phyloP scores from a whole-genome alignment of 2,113 vertebrate species.

The Crotalus horridus region DNA sequence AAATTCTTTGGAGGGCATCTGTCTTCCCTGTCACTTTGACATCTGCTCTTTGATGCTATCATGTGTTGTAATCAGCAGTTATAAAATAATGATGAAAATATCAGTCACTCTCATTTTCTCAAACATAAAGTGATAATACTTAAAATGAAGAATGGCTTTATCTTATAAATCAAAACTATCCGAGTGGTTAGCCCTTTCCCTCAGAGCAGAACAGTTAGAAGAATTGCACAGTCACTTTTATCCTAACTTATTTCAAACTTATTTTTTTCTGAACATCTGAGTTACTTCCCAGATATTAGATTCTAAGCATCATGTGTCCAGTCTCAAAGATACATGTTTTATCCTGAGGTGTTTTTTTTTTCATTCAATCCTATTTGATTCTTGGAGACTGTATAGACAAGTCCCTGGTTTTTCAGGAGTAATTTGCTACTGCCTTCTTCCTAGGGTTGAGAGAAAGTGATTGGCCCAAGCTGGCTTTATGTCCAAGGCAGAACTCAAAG shows the following conservation, averaged over 20 bases:
- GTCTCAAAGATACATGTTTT: constrained; percentile 58
- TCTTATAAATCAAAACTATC: background rate
- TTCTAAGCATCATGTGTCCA: constrained; percentile 12
- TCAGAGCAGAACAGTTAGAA: background rate
- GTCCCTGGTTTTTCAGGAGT: background rate
- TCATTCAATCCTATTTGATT: background rate
- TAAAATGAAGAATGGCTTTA: background rate
- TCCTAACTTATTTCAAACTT: background rate
- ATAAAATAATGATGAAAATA: constrained; percentile 7
- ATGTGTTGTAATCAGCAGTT: background rate
- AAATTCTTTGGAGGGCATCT: constrained; percentile 11
- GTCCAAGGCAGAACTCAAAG: background rate
- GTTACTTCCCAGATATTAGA: constrained; percentile 18
- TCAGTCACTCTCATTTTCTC: background rate
- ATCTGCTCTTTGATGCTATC: background rate
- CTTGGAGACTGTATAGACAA: background rate
- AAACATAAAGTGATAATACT: background rate
- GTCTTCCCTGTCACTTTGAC: background rate
- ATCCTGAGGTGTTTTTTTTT: constrained; percentile 28
- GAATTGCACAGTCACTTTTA: background rate
- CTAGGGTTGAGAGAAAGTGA: background rate
- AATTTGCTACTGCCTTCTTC: background rate
- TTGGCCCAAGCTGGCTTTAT: background rate
- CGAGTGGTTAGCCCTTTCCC: background rate
- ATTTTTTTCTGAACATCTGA: constrained; percentile 22